Evolutionary conservation across 1,140 invertebrate genomes (phyloP), one percentile per base, ranked within the genome.

Genomic region (Drosophila baimaii): DNA sequence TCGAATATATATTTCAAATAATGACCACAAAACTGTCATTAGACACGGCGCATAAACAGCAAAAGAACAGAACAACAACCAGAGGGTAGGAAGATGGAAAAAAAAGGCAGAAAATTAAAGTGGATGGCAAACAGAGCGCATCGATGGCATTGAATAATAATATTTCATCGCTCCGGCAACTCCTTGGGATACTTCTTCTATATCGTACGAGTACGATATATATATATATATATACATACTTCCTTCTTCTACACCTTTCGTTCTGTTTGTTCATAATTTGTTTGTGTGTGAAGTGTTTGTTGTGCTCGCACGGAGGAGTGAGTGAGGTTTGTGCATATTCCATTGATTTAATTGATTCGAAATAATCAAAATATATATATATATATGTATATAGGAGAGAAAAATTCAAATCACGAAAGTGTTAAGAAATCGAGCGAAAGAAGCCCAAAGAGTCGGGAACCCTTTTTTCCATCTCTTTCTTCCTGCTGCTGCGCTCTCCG

Each of bases 21-120:
- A 88, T 86, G 83, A 79, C 83, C 77, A 86, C 79, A 79, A 86
- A 85, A 79, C 68, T 86, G 79, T 79, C 83, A 86, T 86, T 86
- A 86, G 82, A 88, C 79, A 88, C 82, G 83, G 79, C 82, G 82
- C 82, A 85, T 85, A 86, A 85, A 86, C 81, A 62, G 56, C 29
- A 23, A 57, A 47, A 58, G 27, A 68, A 47, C 23, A 27, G 17
- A 39, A 58, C 73, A 72, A 68, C 39, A 62, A 76, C 39, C 2
- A 15, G 12, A 17, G 35, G 49, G n/a, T n/a, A n/a, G n/a, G n/a
- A n/a, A n/a, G n/a, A n/a, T n/a, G n/a, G 23, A 13, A 52, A 43
- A 58, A 41, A 35, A 27, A 57, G n/a, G 27, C 44, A 37, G 52
- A 59, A 56, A 57, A 71, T 70, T 71, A 71, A 71, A 71, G 68